Percentiles rank a stretch among this genome's conserved stretches.
Conservation (phyloP, 2,888 invertebrate genomes). For the Idaea aversata region DNA sequence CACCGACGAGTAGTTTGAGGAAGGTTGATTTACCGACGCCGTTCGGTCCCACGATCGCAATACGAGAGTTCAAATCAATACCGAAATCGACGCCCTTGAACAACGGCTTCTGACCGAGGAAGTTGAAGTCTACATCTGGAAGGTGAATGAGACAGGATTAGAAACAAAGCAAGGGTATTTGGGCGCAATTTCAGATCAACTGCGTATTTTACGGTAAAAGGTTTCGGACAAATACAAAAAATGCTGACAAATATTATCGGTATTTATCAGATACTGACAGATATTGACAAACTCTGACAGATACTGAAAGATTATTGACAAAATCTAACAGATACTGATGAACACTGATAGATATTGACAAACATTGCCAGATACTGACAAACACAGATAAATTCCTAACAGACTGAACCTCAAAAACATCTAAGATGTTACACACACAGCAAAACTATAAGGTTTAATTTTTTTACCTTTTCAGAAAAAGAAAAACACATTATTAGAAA, state of each 20-base stretch:
- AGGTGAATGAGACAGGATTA: neutral
- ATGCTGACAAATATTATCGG: constrained; percentile 9
- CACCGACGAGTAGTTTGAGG: constrained; percentile 94
- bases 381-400: too few relatives aligned
- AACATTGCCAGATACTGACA: too few relatives aligned
- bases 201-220: too few relatives aligned
- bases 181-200: too few relatives aligned
- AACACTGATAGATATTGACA: too few relatives aligned
- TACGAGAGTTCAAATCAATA: constrained; percentile 93
- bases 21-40: constrained; percentile 99
- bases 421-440: too few relatives aligned
- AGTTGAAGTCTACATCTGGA: constrained; percentile 92
- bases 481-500: too few relatives aligned
- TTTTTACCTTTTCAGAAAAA: too few relatives aligned
- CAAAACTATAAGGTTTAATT: too few relatives aligned
- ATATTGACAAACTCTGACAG: neutral
- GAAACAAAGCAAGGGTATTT: neutral
- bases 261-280: too few relatives aligned
- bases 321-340: constrained; percentile 87
- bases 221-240: constrained; percentile 26
- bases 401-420: too few relatives aligned
- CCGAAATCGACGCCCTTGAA: constrained; percentile 97
- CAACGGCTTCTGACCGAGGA: constrained; percentile 87
- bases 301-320: constrained; percentile 64
- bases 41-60: constrained; percentile 97